Conservation (phyloP, 2,888 invertebrate species). For the Tipula lateralis region DNA sequence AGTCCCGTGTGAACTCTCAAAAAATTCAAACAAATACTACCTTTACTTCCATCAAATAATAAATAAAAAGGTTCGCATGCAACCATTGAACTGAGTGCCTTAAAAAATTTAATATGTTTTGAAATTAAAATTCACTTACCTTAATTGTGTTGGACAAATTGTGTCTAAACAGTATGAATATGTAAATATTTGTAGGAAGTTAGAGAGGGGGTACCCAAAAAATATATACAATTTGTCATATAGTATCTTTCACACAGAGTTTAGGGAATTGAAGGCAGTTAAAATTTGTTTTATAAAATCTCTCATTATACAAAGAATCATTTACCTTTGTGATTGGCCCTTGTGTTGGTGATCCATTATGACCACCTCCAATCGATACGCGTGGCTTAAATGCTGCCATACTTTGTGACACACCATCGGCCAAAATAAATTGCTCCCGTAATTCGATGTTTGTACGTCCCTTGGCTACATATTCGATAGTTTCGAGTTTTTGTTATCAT, state of each 20-base stretch:
- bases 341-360: conserved; percentile 53
- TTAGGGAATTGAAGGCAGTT: background rate
- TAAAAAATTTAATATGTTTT: background rate
- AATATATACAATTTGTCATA: background rate
- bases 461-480: conserved; percentile 66
- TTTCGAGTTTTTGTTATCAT: conserved; percentile 48
- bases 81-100: conserved; percentile 26
- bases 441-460: conserved; percentile 99
- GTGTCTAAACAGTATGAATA: background rate
- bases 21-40: conserved; percentile 27
- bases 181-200: background rate
- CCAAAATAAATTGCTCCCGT: conserved; percentile 97
- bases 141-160: background rate
- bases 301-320: background rate
- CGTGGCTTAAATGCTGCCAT: conserved; percentile 98
- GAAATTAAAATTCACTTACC: conserved; percentile 19
- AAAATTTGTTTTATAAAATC: background rate
- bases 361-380: conserved; percentile 61
- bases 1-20: background rate
- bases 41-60: conserved; percentile 3
- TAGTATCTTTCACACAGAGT: background rate
- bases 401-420: conserved; percentile 96
- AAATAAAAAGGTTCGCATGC: conserved; percentile 5
- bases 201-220: background rate
- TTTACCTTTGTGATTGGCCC: conserved; percentile 96